Evolutionary conservation across 2,888 invertebrate species (phyloP).

Genomic region (Phaonia tiefii): DNA sequence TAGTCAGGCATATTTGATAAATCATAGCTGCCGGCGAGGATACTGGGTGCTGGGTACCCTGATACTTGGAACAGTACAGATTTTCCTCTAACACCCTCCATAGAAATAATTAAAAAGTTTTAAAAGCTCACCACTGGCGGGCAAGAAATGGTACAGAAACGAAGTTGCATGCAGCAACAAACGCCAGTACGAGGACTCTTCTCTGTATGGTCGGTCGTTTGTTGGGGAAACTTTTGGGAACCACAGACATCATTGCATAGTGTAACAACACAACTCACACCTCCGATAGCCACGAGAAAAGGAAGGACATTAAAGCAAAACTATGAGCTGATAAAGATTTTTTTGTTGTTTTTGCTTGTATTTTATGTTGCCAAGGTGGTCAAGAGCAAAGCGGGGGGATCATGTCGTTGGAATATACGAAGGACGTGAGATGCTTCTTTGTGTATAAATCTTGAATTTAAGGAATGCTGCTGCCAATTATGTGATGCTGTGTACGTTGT

Average conservation of each 20-base stretch:
- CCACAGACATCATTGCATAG: conserved; percentile 45
- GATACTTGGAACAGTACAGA: not conserved
- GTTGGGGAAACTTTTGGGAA: conserved; percentile 46
- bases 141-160: conserved; percentile 46
- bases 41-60: not conserved
- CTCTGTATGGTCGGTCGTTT: conserved; percentile 56
- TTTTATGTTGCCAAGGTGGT: too few species aligned
- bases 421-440: too few species aligned
- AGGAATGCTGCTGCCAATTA: too few species aligned
- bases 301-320: conserved; percentile 47
- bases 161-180: conserved; percentile 31
- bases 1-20: conserved; percentile 37
- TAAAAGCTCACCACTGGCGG: conserved; percentile 55
- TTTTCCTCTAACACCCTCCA: conserved; percentile 53
- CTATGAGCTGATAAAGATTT: conserved; percentile 12
- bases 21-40: conserved; percentile 35
- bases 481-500: too few species aligned
- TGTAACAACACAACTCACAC: conserved; percentile 44
- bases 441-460: too few species aligned
- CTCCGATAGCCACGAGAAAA: conserved; percentile 32
- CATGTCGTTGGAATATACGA: too few species aligned
- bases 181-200: conserved; percentile 26
- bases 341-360: not conserved
- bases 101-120: conserved; percentile 66
- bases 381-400: too few species aligned